Percentiles rank a stretch among this genome's conserved stretches.
Conservation (phyloP, 2,113 vertebrate species). For the Haplochromis vanheusdeni region DNA sequence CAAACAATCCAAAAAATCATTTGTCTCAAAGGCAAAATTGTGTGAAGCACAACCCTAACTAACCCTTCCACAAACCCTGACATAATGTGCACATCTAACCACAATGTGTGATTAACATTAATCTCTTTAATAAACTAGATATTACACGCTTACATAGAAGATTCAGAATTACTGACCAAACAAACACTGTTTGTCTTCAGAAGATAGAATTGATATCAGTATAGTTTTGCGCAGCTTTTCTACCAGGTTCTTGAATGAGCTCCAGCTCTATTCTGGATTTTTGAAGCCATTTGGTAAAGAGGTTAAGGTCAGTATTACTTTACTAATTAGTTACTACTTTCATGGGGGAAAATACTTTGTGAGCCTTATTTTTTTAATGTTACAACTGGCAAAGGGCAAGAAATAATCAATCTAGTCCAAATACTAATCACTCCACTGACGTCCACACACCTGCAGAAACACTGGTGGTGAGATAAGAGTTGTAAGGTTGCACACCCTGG, state of each 20-base stretch:
- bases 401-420: not conserved
- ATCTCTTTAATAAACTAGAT: not conserved
- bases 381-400: not conserved
- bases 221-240: fast-evolving
- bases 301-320: not conserved
- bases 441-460: not conserved
- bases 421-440: not conserved
- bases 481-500: not conserved
- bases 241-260: not conserved
- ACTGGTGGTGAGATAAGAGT: not conserved
- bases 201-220: not conserved
- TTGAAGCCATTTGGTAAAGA: not conserved
- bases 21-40: not conserved
- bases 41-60: too few relatives aligned
- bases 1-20: not conserved
- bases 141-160: not conserved
- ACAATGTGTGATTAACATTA: not conserved
- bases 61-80: not conserved
- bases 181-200: not conserved
- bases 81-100: not conserved
- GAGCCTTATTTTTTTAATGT: fast-evolving
- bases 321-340: not conserved
- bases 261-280: not conserved
- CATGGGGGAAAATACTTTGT: not conserved
- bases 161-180: not conserved